Conservation (phyloP, 2,888 invertebrate species). For the Achlya flavicornis region DNA sequence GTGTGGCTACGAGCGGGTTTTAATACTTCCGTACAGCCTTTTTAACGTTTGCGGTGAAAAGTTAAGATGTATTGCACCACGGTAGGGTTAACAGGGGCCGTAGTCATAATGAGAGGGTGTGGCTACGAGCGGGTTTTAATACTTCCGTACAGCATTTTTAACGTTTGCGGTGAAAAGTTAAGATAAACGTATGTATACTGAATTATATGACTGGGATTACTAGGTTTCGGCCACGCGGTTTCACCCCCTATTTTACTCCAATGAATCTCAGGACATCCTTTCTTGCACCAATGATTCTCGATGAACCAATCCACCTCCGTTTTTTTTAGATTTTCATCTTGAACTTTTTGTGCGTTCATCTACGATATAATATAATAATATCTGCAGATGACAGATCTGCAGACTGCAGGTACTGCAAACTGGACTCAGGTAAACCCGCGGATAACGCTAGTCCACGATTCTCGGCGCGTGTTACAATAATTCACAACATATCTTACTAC, state of each 20-base stretch:
- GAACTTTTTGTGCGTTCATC: too few relatives aligned
- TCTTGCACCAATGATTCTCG: too few relatives aligned
- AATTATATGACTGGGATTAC: neutral
- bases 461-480: neutral
- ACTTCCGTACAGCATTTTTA: neutral
- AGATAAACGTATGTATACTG: neutral
- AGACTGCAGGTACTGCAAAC: too few relatives aligned
- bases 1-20: neutral
- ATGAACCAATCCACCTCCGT: too few relatives aligned
- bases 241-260: too few relatives aligned
- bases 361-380: too few relatives aligned
- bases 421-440: neutral
- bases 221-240: too few relatives aligned
- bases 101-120: neutral
- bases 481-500: constrained; percentile 1
- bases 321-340: too few relatives aligned
- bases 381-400: too few relatives aligned
- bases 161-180: neutral
- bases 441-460: neutral
- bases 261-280: too few relatives aligned
- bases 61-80: neutral
- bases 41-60: neutral
- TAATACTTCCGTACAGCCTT: neutral
- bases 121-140: neutral
- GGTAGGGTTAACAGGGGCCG: neutral